phyloP scores from a whole-genome alignment of 2,113 vertebrate species.

The Antechinus stuartii region DNA sequence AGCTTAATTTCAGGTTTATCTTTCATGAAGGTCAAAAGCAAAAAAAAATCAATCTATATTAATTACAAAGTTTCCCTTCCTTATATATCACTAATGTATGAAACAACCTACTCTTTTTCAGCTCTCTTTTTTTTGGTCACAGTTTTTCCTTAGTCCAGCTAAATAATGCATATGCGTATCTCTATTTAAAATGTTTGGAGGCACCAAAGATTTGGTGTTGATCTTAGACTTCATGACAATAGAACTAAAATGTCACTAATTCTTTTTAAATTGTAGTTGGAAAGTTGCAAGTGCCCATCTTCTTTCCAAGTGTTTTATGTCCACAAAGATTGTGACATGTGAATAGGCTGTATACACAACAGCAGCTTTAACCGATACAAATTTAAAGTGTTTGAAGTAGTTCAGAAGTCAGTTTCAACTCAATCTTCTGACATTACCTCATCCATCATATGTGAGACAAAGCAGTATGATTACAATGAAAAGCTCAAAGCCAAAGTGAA shows the following conservation, averaged over 20 bases:
- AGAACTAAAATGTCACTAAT: not conserved
- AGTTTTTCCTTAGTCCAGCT: not conserved
- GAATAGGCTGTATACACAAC: not conserved
- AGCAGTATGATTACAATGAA: not conserved
- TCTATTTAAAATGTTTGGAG: not conserved
- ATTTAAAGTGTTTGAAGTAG: not conserved
- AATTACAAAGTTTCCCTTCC: slow-evolving; percentile 3
- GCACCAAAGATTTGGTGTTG: not conserved
- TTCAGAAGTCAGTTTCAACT: not conserved
- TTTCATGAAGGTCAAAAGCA: not conserved
- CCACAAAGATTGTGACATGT: not conserved
- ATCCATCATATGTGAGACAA: not conserved
- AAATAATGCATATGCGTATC: not conserved
- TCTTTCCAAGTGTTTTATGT: not conserved
- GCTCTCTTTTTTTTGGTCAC: not conserved
- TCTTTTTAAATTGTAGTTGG: not conserved
- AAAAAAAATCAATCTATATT: not conserved
- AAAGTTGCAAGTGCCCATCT: not conserved
- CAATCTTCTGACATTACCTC: not conserved
- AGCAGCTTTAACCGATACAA: not conserved
- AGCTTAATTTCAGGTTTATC: not conserved
- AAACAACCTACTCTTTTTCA: not conserved
- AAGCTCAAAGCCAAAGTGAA: not conserved
- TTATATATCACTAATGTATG: not conserved
- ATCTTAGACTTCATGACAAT: not conserved